These are phyloP conservation scores for Enchytraeus crypticus DNA, from an alignment of 2,888 invertebrate species.

Conservation along the genomic window DNA sequence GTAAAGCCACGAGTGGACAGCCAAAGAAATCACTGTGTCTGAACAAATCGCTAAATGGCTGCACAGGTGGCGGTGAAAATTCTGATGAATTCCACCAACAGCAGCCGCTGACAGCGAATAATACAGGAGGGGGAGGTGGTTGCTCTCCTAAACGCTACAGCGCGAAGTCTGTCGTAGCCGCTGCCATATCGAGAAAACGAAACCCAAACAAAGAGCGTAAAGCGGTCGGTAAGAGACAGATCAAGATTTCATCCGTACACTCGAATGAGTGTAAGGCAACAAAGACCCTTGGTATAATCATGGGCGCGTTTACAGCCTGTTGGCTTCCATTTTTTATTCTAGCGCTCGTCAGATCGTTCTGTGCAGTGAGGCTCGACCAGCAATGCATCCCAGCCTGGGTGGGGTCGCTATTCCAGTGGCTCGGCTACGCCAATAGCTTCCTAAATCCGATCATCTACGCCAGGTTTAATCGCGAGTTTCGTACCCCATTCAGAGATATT, in stretches of 20 bases:
- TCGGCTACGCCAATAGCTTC: slow-evolving; percentile 84
- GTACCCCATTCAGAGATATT: slow-evolving; percentile 90
- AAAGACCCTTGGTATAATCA: slow-evolving; percentile 86
- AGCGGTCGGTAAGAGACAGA: neutral
- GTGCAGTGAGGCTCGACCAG: slow-evolving; percentile 18
- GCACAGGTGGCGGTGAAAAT: neutral
- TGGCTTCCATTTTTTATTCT: slow-evolving; percentile 94
- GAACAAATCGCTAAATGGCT: too few relatives aligned
- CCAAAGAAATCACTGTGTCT: too few relatives aligned
- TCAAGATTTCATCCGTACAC: neutral
- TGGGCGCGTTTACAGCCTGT: slow-evolving; percentile 86
- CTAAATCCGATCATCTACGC: slow-evolving; percentile 94
- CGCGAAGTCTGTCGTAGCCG: neutral
- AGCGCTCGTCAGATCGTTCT: slow-evolving; percentile 61
- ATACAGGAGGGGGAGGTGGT: neutral
- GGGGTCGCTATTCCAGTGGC: slow-evolving; percentile 40
- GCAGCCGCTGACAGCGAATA: neutral
- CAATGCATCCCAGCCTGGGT: slow-evolving; percentile 37
- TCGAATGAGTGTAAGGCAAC: slow-evolving; percentile 74
- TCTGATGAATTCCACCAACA: neutral
- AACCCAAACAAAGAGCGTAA: neutral
- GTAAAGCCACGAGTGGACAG: neutral
- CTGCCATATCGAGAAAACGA: neutral
- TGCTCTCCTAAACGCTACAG: neutral
- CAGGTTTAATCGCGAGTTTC: slow-evolving; percentile 85